A percentile compares a stretch with the other conserved stretches of the same genome.
Conservation (phyloP, 2,797 vertebrate genomes). For the Myotis pilosus region DNA sequence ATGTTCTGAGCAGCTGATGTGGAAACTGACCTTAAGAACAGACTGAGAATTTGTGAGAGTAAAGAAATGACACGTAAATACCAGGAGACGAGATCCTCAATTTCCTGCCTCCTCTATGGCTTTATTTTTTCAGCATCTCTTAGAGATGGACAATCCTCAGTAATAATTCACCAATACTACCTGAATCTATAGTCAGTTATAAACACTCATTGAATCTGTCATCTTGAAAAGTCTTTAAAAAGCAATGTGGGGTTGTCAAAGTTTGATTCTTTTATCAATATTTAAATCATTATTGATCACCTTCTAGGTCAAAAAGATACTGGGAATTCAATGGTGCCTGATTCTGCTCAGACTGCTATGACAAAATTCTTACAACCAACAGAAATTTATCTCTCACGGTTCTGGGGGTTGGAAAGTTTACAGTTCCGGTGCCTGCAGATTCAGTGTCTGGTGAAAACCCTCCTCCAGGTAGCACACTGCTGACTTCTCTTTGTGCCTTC, state of each 20-base stretch:
- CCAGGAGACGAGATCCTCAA: not conserved
- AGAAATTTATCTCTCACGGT: not conserved
- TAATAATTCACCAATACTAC: not conserved
- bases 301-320: not conserved
- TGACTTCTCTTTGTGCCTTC: not conserved
- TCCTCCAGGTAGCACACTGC: not conserved
- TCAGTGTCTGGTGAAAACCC: not conserved
- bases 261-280: not conserved
- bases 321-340: not conserved
- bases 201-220: not conserved
- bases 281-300: not conserved
- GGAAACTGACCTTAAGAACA: not conserved
- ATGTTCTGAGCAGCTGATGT: slow-evolving; percentile 15
- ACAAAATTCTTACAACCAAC: not conserved
- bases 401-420: not conserved
- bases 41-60: not conserved
- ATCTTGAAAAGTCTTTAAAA: slow-evolving; percentile 15
- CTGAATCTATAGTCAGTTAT: not conserved
- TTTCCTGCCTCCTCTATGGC: not conserved
- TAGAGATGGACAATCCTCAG: not conserved
- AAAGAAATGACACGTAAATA: not conserved
- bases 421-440: not conserved
- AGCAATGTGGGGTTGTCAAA: not conserved
- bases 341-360: not conserved
- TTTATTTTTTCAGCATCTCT: not conserved